These are phyloP conservation scores for Enteromius thamalakanensis DNA, from an alignment of 2,797 vertebrate genomes.

Conservation along the genomic window DNA sequence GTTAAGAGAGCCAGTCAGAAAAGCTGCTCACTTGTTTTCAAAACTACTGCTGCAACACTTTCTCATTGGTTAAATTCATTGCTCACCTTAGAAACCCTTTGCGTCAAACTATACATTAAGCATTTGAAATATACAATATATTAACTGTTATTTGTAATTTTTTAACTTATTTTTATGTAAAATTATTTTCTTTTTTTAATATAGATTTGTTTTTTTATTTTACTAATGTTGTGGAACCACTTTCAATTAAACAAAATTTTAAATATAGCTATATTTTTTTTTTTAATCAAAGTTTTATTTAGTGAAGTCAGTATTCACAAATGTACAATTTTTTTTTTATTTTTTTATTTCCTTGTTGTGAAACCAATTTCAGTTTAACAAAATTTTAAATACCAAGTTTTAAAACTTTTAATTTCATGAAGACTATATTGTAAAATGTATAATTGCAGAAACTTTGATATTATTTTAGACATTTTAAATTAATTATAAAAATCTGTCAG, in stretches of 20 bases:
- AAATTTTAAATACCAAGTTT: neutral
- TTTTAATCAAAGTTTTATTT: neutral
- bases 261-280: too few relatives aligned
- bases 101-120: neutral
- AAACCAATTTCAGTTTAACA: neutral
- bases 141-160: neutral
- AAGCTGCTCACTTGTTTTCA: neutral
- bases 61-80: neutral
- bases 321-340: too few relatives aligned
- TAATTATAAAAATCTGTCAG: neutral
- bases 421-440: too few relatives aligned
- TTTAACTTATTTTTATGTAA: neutral
- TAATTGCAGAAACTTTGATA: too few relatives aligned
- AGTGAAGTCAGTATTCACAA: neutral
- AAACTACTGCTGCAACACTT: neutral
- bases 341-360: too few relatives aligned
- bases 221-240: neutral
- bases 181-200: too few relatives aligned
- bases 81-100: neutral
- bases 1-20: constrained; percentile 13
- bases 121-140: neutral
- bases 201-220: neutral
- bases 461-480: too few relatives aligned
- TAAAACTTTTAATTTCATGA: neutral
- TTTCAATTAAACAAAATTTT: neutral